phyloP scores from a whole-genome alignment of 2,797 vertebrate species.

The Argentina silus region DNA sequence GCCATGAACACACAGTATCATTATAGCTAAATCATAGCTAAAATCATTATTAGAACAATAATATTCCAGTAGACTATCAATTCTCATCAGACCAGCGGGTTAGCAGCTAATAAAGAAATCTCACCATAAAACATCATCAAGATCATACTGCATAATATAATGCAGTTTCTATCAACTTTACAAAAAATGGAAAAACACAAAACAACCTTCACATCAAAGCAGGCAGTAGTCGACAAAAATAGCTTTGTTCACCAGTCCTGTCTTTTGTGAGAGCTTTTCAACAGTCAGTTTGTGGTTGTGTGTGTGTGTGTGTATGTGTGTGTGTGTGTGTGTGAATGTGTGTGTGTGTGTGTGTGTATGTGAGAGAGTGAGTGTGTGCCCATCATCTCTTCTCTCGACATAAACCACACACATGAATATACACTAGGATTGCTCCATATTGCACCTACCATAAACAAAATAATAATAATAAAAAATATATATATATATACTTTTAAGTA shows the following conservation, averaged over 20 bases:
- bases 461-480: background rate
- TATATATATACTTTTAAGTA: constrained; percentile 15
- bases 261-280: constrained; percentile 40
- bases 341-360: background rate
- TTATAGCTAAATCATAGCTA: constrained; percentile 47
- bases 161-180: constrained; percentile 68
- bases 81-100: constrained; percentile 76
- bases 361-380: background rate
- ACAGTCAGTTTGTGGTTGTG: background rate
- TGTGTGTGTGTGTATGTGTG: background rate
- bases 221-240: constrained; percentile 65
- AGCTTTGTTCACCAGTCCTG: constrained; percentile 38
- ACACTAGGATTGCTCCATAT: constrained; percentile 46
- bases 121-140: constrained; percentile 61
- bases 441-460: constrained; percentile 52
- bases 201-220: constrained; percentile 73
- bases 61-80: constrained; percentile 41
- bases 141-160: constrained; percentile 39
- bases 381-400: constrained; percentile 18
- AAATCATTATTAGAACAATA: constrained; percentile 47
- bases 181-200: constrained; percentile 56
- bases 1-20: constrained; percentile 18
- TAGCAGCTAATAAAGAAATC: constrained; percentile 86
- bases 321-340: background rate
- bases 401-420: constrained; percentile 19